Percentiles rank a stretch among this genome's conserved stretches.
phyloP scores from a whole-genome alignment of 2,113 vertebrate species.

The Gallinago jamesoni region DNA sequence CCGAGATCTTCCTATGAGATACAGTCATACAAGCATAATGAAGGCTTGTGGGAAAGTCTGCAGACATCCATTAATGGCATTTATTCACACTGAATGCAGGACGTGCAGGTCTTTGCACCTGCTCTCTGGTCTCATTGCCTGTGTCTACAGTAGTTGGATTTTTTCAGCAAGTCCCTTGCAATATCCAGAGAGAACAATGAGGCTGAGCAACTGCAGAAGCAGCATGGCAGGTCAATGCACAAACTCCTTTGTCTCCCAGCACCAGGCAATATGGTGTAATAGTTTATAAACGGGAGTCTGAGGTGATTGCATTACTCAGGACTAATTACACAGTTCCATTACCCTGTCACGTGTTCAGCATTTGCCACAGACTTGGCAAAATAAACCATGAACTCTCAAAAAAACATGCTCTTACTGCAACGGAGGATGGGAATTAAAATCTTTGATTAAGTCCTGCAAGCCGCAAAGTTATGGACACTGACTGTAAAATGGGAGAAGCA shows the following conservation, averaged over 20 bases:
- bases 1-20: conserved; percentile 8
- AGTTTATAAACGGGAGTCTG: conserved; percentile 4
- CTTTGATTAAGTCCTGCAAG: neutral
- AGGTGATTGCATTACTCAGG: neutral
- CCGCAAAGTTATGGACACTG: neutral
- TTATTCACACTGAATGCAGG: neutral
- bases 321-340: neutral
- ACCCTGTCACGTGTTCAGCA: fast-evolving
- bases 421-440: neutral
- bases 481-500: neutral
- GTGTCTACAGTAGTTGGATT: neutral
- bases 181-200: neutral
- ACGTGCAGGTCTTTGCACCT: neutral
- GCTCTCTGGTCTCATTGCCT: neutral
- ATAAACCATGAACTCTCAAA: neutral
- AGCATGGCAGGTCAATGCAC: neutral
- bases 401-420: neutral
- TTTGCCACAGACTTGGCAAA: neutral
- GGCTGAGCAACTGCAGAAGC: neutral
- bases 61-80: neutral
- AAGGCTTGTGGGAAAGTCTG: conserved; percentile 21
- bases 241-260: neutral
- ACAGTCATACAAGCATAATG: neutral
- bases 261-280: neutral
- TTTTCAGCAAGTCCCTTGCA: neutral